Evolutionary conservation across 2,113 vertebrate species (phyloP), one percentile per base, ranked within the genome.

Genomic region (Cyanoramphus novaezelandiae): DNA sequence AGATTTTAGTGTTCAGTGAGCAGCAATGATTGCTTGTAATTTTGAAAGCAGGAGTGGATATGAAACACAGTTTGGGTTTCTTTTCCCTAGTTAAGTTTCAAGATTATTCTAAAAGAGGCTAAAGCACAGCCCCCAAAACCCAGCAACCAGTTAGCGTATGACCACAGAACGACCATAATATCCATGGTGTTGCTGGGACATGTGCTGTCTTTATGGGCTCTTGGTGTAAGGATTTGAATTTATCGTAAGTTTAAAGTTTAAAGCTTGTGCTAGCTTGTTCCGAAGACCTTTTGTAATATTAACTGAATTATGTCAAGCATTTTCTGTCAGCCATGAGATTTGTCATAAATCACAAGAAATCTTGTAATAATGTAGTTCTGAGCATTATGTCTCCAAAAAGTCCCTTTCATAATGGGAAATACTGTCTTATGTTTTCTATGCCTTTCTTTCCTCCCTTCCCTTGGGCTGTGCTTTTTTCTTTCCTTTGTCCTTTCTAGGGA

Each of bases 251-350:
- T 91, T 89, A 53, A 88, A 86, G 86, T 93, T 82, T 79, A 74
- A 89, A 96, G 75, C 97, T 84, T 97, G 97, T 93, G 81, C 86
- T 84, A 80, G 74, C 95, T 96, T 96, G 97, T 89, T 88, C 70
- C 80, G 53, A 82, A 83, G 78, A 60, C 46, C 57, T 95, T 93
- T 93, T 92, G 88, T 85, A 96, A 93, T 92, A 95, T 91, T 91
- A 91, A 92, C 69, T 91, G 94, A 97, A 92, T 97, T 95, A 97
- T 96, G 94, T 96, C 86, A 94, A 91, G 50, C 74, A 89, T 96
- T 95, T 93, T 96, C 93, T 96, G 92, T 96, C 93, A 93, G 74
- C 83, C 91, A 57, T 67, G 68, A 87, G 88, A 96, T 96, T 89
- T 95, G 82, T 85, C 83, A 92, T 96, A 95, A 96, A 96, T 97